Evolutionary conservation across 2,113 vertebrate species (phyloP).

Genomic region (Nematolebias whitei): DNA sequence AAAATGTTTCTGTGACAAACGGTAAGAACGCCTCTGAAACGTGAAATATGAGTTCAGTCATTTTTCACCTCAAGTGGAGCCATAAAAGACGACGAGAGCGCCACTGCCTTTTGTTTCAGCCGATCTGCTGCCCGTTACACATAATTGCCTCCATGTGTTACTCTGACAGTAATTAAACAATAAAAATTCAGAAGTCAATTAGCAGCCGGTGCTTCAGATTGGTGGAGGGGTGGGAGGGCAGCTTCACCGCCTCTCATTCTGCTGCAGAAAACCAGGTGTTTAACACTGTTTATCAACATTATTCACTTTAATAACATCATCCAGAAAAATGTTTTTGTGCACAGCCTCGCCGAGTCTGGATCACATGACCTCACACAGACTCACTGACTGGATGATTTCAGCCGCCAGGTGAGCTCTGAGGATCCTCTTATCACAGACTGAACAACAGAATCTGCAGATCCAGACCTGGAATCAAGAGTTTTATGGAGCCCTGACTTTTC

Average conservation of each 20-base stretch:
- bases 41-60: neutral
- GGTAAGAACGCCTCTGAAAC: too few species aligned
- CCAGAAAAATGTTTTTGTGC: neutral
- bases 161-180: slow-evolving; percentile 58
- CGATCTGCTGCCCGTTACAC: slow-evolving; percentile 11
- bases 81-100: neutral
- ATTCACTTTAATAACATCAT: too few species aligned
- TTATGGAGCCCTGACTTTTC: too few species aligned
- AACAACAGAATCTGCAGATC: too few species aligned
- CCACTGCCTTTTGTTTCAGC: slow-evolving; percentile 1
- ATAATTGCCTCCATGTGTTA: slow-evolving; percentile 59
- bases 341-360: too few species aligned
- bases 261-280: neutral
- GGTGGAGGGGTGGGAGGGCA: neutral
- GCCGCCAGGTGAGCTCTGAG: too few species aligned
- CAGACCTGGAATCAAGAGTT: too few species aligned
- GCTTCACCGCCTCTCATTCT: neutral
- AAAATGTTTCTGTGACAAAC: too few species aligned
- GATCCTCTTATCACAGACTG: neutral
- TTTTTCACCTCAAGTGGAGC: neutral
- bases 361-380: too few species aligned
- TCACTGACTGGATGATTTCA: too few species aligned
- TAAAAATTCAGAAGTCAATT: slow-evolving; percentile 62
- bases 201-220: slow-evolving; percentile 23
- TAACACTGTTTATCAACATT: neutral